Conservation (phyloP, 2,797 vertebrate species). For the Parotocinclus haroldoi region DNA sequence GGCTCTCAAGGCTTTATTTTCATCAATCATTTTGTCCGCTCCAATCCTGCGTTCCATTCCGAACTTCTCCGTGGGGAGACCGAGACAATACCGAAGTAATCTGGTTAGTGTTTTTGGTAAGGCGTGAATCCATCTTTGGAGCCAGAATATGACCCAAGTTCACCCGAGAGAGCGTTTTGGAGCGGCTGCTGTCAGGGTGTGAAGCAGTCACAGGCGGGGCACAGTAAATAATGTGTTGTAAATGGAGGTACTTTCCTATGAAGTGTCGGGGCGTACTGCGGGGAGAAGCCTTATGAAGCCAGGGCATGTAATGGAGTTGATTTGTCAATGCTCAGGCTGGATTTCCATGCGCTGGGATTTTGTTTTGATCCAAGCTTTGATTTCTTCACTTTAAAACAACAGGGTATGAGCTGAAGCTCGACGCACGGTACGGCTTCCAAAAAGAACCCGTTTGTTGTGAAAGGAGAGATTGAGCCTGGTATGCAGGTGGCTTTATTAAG, state of each 20-base stretch:
- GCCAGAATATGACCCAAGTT: constrained; percentile 41
- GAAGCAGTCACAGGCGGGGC: constrained; percentile 48
- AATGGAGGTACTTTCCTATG: constrained; percentile 57
- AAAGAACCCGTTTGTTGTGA: background rate
- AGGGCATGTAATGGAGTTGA: constrained; percentile 52
- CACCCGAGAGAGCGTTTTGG: constrained; percentile 50
- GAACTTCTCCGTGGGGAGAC: constrained; percentile 29
- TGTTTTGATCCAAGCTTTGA: constrained; percentile 47
- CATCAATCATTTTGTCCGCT: constrained; percentile 42
- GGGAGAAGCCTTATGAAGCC: constrained; percentile 52
- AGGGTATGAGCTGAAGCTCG: constrained; percentile 2
- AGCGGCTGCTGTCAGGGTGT: constrained; percentile 44
- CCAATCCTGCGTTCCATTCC: constrained; percentile 19
- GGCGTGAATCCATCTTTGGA: constrained; percentile 48
- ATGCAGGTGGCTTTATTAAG: too few relatives aligned
- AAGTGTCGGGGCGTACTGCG: constrained; percentile 50
- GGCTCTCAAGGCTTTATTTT: constrained; percentile 30
- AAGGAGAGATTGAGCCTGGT: background rate
- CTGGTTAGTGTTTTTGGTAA: constrained; percentile 53
- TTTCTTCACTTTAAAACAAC: constrained; percentile 23
- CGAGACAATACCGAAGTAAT: constrained; percentile 53
- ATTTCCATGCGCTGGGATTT: constrained; percentile 59
- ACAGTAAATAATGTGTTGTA: constrained; percentile 58
- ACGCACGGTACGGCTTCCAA: constrained; percentile 3
- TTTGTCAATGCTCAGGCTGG: constrained; percentile 64